phyloP scores from a whole-genome alignment of 2,888 invertebrate species.

The Plagodis pulveraria region DNA sequence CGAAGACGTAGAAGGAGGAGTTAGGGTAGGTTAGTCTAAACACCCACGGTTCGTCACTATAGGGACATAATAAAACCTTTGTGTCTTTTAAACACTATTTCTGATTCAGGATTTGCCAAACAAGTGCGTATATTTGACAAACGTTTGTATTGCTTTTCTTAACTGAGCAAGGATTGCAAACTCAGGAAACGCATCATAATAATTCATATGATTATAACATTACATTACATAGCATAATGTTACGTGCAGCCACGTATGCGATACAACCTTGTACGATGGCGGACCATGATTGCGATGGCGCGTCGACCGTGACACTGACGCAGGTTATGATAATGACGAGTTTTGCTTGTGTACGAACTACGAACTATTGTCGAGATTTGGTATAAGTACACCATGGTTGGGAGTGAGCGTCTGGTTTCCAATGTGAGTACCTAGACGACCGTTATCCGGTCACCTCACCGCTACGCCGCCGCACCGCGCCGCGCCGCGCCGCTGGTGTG shows the following conservation, averaged over 20 bases:
- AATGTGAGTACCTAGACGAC: slow-evolving; percentile 67
- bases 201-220: slow-evolving; percentile 47
- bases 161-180: slow-evolving; percentile 15
- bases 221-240: slow-evolving; percentile 58
- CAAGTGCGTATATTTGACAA: no score
- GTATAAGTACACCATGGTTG: slow-evolving; percentile 51
- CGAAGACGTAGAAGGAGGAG: no score
- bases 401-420: slow-evolving; percentile 59
- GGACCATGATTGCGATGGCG: slow-evolving; percentile 64
- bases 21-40: no score
- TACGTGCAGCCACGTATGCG: slow-evolving; percentile 70
- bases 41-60: no score
- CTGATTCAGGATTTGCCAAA: no score
- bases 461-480: slow-evolving; percentile 46
- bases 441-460: slow-evolving; percentile 80
- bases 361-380: slow-evolving; percentile 56
- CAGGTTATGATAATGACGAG: slow-evolving; percentile 70
- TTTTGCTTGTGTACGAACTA: slow-evolving; percentile 49
- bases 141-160: no score
- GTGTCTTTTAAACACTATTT: no score
- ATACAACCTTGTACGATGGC: slow-evolving; percentile 76
- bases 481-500: slow-evolving; percentile 23
- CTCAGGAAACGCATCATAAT: slow-evolving; percentile 27
- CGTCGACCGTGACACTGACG: slow-evolving; percentile 79
- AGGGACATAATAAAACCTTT: no score